Conservation (phyloP, 2,113 vertebrate genomes). For the Cryptomyrus ogoouensis region DNA sequence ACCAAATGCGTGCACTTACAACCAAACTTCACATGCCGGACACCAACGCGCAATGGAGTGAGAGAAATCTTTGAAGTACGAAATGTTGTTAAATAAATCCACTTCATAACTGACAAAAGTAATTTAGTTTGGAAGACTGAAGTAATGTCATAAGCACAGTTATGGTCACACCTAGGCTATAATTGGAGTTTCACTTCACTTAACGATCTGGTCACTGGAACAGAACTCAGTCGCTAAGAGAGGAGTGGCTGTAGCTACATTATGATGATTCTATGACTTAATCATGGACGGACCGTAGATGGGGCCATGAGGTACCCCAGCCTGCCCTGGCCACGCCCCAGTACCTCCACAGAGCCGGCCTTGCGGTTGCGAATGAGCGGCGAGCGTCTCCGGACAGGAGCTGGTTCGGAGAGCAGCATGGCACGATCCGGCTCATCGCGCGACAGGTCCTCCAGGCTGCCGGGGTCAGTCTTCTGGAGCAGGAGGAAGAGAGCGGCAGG, state of each 20-base stretch:
- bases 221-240: not conserved
- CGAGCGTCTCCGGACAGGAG: conserved; percentile 69
- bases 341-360: conserved; percentile 93
- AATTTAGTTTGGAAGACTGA: not conserved
- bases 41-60: not conserved
- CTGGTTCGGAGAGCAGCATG: conserved; percentile 58
- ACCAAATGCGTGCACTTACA: not conserved
- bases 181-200: not conserved
- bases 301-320: not conserved
- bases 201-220: not conserved
- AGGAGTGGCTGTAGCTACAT: not conserved
- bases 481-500: not conserved
- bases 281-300: not conserved
- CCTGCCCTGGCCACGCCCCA: too few relatives aligned
- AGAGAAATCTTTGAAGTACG: not conserved
- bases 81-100: not conserved
- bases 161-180: not conserved
- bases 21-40: not conserved
- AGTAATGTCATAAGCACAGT: not conserved
- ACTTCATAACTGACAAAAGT: not conserved
- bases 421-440: conserved; percentile 68
- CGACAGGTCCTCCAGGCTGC: conserved; percentile 81
- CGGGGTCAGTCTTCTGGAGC: conserved; percentile 67
- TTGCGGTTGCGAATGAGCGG: conserved; percentile 82
- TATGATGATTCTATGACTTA: not conserved